phyloP scores from a whole-genome alignment of 2,888 invertebrate species.

The Mythimna lalbum region DNA sequence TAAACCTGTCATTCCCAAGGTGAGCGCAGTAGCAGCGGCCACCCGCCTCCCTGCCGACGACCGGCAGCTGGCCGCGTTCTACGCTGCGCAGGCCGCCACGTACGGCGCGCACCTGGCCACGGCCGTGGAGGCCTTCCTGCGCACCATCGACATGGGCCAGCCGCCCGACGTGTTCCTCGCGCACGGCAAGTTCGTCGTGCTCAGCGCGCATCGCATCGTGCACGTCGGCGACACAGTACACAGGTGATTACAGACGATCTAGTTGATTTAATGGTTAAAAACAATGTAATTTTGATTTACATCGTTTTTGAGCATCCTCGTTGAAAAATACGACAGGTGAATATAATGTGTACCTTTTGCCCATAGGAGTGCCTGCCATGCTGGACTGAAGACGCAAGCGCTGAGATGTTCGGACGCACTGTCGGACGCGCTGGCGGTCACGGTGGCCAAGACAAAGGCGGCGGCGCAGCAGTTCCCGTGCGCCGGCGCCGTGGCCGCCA shows the following conservation, averaged over 20 bases:
- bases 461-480: constrained; percentile 98
- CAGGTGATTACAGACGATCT: constrained; percentile 72
- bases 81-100: constrained; percentile 96
- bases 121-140: constrained; percentile 97
- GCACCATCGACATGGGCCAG: constrained; percentile 97
- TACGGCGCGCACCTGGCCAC: constrained; percentile 96
- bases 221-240: constrained; percentile 98
- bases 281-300: too few species aligned
- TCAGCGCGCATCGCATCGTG: constrained; percentile 98
- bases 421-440: constrained; percentile 95
- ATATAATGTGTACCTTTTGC: background rate
- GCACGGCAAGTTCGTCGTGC: constrained; percentile 98
- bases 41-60: constrained; percentile 94
- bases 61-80: constrained; percentile 95
- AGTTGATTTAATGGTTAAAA: background rate
- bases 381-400: constrained; percentile 93
- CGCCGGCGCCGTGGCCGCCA: constrained; percentile 96
- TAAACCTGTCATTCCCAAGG: constrained; percentile 65
- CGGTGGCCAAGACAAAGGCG: constrained; percentile 96
- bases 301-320: too few species aligned
- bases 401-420: constrained; percentile 94
- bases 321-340: background rate
- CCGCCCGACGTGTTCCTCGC: constrained; percentile 98
- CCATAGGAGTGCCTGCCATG: constrained; percentile 93
- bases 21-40: constrained; percentile 88